Percentiles rank a stretch among this genome's conserved stretches.
These are phyloP conservation scores for Actenoides hombroni DNA, from an alignment of 2,113 vertebrate species.

Conservation along the genomic window DNA sequence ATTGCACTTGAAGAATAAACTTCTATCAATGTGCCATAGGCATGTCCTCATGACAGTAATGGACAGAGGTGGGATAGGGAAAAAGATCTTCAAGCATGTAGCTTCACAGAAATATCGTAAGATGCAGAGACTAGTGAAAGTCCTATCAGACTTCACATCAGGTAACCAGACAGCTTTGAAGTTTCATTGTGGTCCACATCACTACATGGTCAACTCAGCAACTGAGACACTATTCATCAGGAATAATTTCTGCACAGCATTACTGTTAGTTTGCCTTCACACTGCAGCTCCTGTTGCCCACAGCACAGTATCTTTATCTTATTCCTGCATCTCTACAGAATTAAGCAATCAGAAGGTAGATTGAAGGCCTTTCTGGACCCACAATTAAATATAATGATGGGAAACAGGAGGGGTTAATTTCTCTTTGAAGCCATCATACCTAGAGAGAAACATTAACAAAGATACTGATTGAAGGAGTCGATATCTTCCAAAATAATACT, in stretches of 20 bases:
- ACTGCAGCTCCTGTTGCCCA: background rate
- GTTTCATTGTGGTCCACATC: background rate
- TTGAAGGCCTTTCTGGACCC: background rate
- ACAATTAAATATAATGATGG: background rate
- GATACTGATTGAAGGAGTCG: background rate
- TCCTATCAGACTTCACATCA: background rate
- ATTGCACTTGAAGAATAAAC: background rate
- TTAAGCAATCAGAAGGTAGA: background rate
- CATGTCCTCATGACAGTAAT: background rate
- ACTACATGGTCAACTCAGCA: background rate
- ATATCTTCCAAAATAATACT: background rate
- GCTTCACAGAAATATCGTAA: background rate
- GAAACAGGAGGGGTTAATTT: background rate
- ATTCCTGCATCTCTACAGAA: background rate
- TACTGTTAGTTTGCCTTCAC: background rate
- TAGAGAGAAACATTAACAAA: background rate
- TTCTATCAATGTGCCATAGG: background rate
- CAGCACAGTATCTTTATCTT: background rate
- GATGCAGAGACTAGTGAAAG: background rate
- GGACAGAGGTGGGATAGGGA: background rate
- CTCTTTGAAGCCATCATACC: background rate
- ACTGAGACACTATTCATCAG: background rate
- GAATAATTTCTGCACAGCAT: background rate
- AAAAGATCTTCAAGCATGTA: background rate
- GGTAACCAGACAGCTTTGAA: background rate